Evolutionary conservation across 2,797 vertebrate species (phyloP).

Genomic region (Dicrostonyx torquatus): DNA sequence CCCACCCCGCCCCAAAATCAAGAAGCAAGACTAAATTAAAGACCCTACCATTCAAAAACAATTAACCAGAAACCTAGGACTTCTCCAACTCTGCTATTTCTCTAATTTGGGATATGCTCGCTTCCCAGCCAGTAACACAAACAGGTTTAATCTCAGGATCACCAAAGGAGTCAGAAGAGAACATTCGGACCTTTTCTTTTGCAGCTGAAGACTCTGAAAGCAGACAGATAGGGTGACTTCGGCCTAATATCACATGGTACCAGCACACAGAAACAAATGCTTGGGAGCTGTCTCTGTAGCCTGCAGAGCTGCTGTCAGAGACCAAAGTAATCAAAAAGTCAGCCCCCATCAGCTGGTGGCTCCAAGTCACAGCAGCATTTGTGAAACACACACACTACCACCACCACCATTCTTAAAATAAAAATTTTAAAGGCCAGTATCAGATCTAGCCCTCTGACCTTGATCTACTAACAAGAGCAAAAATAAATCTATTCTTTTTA

Average conservation of each 20-base stretch:
- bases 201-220: conserved; percentile 35
- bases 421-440: neutral
- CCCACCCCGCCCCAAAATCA: neutral
- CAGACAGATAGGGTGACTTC: conserved; percentile 9
- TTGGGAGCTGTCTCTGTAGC: conserved; percentile 13
- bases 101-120: neutral
- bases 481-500: neutral
- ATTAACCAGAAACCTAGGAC: neutral
- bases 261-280: conserved; percentile 24
- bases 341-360: conserved; percentile 13
- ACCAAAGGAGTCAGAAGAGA: neutral
- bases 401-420: neutral
- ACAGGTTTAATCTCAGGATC: neutral
- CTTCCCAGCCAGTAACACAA: neutral
- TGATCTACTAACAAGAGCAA: neutral
- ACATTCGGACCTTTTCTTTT: conserved; percentile 7
- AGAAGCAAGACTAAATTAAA: conserved; percentile 48
- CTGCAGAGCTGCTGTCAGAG: conserved; percentile 27
- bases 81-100: neutral
- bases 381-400: conserved; percentile 18
- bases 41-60: neutral
- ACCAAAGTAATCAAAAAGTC: conserved; percentile 32
- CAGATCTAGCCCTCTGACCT: neutral
- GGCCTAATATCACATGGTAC: neutral
- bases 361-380: conserved; percentile 52